Base-by-base conservation (phyloP, 2,888 invertebrate genomes). In the Epinotia bilunana region DNA sequence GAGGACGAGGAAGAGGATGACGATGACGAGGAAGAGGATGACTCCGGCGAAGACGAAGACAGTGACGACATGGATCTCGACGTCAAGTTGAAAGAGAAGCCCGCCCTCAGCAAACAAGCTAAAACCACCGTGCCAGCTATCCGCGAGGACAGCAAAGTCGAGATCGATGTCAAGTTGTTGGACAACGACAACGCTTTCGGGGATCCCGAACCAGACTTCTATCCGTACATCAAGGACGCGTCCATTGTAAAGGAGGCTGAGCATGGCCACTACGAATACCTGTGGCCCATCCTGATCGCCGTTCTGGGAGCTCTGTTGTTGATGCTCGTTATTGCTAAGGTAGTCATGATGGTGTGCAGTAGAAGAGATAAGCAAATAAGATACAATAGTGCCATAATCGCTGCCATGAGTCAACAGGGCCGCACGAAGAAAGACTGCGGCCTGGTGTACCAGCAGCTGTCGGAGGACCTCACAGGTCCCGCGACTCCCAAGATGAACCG, bases 381-480 rank as follows among this genome's bases (percentile, higher is more conserved):
- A 85, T 94, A 94, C 81, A 94, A 94, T 87, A 93, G 93, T 90
- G 93, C 94, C 90, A 92, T 94, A 83, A 91, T 93, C 77, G 93
- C 93, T 49, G 93, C 93, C 74, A 94, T 95, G 94, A 94, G 93
- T 82, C 91, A 95, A 78, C 90, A 91, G 78, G 86, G 90, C 20
- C 93, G 94, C 77, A 93, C 95, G 60, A 96, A 96, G 92, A 96
- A 96, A 83, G 96, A 96, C 87, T 96, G 96, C 81, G 96, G 96
- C 3, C 94, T 97, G 76, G 96, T 97, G 23, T 97, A 97, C 90
- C 96, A 96, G 84, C 97, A 97, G 79, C 91, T 97, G 72, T 96
- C 97, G 13, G 97, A 97, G 87, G 97, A 97, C 80, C 95, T 97
- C 79, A 94, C 95, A 13, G 96, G 96, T 65, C 95, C 96, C 5